Conservation (phyloP, 2,113 vertebrate species). For the Gorsachius goisagi region DNA sequence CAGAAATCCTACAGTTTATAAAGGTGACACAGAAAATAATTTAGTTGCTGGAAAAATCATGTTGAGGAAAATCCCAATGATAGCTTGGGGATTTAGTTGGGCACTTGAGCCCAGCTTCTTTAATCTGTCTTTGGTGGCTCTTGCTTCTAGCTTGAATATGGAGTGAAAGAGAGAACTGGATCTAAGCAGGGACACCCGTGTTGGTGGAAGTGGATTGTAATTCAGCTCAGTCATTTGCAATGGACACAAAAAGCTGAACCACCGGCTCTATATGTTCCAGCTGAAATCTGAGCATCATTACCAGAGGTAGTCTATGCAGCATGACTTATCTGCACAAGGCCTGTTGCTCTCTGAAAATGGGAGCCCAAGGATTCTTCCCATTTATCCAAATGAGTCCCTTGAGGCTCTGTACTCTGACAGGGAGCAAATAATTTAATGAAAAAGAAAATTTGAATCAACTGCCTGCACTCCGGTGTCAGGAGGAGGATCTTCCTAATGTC, state of each 20-base stretch:
- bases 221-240: background rate
- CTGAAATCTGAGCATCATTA: background rate
- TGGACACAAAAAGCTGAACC: background rate
- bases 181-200: background rate
- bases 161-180: background rate
- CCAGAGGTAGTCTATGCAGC: background rate
- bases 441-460: background rate
- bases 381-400: background rate
- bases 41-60: background rate
- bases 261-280: background rate
- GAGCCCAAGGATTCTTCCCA: rapidly evolving
- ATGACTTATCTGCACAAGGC: background rate
- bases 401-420: background rate
- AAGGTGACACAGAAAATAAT: background rate
- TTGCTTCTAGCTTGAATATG: background rate
- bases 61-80: background rate
- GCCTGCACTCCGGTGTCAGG: background rate
- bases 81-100: background rate
- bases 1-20: background rate
- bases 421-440: background rate
- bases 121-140: background rate
- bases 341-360: background rate
- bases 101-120: background rate
- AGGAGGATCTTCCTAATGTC: background rate
- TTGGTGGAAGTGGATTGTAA: rapidly evolving